Evolutionary conservation across 2,113 vertebrate genomes (phyloP), one percentile per base, ranked within the genome.

Genomic region (Loxodonta africana): DNA sequence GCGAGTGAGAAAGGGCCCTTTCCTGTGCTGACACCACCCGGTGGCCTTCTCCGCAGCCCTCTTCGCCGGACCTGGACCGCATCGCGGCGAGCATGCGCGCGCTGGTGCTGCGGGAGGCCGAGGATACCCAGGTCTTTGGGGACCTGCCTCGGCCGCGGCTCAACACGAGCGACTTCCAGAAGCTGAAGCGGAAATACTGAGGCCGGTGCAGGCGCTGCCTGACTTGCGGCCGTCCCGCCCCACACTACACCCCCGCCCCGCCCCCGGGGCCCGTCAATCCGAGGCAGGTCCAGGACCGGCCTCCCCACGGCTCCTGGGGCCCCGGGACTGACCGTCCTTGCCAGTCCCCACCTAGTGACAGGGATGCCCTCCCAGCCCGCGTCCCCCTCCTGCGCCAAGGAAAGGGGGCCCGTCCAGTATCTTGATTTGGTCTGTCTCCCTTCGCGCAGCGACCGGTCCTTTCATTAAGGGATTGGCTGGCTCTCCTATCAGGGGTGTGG

Each of bases 81-180:
- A 99, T 99, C 44, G 99, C 99, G 0, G 99, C 99, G 91, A 99
- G 99, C 89, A 99, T 99, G 99, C 99, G 99, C 86, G 99, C 99
- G 4, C 98, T 99, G 92, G 99, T 99, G 80, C 99, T 99, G 8
- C 98, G 99, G 17, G 99, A 99, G 96, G 99, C 98, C 0, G 99
- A 99, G 0, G 99, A 99, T 93, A 99, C 99, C 0, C 99, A 99
- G 98, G 99, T 99, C 98, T 99, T 99, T 7, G 99, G 99, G 21
- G 99, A 99, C 28, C 98, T 99, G 95, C 99, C 99, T 3, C 98
- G 99, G 6, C 99, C 99, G 1, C 99, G 99, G 0, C 99, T 99
- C 97, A 99, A 99, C 98, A 99, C 99, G 0, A 99, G 99, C 14
- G 99, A 99, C 98, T 99, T 99, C 98, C 98, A 99, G 95, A 98